Base-by-base conservation (phyloP, 2,797 vertebrate genomes). In the Sphenodon punctatus region DNA sequence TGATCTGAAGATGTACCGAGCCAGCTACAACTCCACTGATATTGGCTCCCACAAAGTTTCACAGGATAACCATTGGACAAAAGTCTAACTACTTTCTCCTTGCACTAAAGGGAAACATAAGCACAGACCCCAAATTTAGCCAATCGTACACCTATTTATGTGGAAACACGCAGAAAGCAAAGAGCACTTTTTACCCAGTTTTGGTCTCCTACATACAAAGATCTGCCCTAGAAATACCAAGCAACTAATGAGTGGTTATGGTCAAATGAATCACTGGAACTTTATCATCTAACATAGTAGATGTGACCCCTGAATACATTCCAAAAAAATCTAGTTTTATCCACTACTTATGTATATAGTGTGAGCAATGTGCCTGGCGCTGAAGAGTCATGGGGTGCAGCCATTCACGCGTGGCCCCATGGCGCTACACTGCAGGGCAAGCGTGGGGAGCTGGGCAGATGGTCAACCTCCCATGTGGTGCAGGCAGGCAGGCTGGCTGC, bases 191-290 rank as follows among this genome's bases (percentile, higher is more conserved):
- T 43, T 46, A 36, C 36, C 36, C 27, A 53, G 27, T 17, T 79
- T 55, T 36, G n/a, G 2, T 45, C 66, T 58, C 32, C 45, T 74
- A 64, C 86, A 78, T 1, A 82, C 20, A 39, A 48, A 71, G 61
- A 68, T 43, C 10, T 56, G 71, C 66, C 23, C 60, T 2, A n/a
- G 23, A 16, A 70, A 76, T 34, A 9, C 72, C 58, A 82, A 59
- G 23, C 59, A 89, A 77, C 43, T 64, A 75, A 48, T 76, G 71
- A 76, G 67, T 5, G 74, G n/a, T 38, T 67, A 42, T 46, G 75
- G 75, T 80, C 86, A 87, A 60, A 38, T 60, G 60, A 66, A 72
- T 85, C 75, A 60, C 4, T 38, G 69, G 80, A 8, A 48, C 11
- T 7, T 1, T 30, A 46, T 16, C 48, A 82, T 87, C 45, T 82